These are phyloP conservation scores for Zeus faber DNA, from an alignment of 2,113 vertebrate genomes.

Conservation along the genomic window DNA sequence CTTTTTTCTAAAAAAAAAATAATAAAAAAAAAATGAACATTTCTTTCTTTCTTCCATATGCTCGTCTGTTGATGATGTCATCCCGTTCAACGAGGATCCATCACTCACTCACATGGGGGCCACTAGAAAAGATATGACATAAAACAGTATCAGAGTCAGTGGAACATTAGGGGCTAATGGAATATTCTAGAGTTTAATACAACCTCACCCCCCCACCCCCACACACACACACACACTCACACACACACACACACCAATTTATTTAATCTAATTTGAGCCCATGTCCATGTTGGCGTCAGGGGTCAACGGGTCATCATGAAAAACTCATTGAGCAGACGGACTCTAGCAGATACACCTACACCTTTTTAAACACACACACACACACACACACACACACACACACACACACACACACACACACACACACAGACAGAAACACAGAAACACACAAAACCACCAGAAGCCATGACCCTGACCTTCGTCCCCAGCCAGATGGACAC, in stretches of 20 bases:
- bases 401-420: not conserved
- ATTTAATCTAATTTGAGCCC: not conserved
- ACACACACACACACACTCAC: not conserved
- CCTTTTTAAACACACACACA: not conserved
- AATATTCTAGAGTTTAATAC: not conserved
- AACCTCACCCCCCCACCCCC: not conserved
- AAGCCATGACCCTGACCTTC: conserved; percentile 10
- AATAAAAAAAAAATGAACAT: too few species aligned
- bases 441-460: not conserved
- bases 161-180: too few species aligned
- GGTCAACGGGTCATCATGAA: not conserved
- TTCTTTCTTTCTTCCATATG: too few species aligned
- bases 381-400: conserved; percentile 10
- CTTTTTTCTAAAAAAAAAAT: too few species aligned
- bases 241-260: conserved; percentile 4
- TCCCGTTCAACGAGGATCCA: too few species aligned
- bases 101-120: too few species aligned
- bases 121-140: too few species aligned
- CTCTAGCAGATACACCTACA: not conserved
- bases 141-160: too few species aligned
- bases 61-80: too few species aligned
- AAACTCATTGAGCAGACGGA: not conserved
- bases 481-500: conserved; percentile 36
- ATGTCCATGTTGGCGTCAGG: not conserved
- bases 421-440: not conserved